Evolutionary conservation across 2,888 invertebrate genomes (phyloP), one percentile per base, ranked within the genome.

Genomic region (Marasmarcha lunaedactyla): DNA sequence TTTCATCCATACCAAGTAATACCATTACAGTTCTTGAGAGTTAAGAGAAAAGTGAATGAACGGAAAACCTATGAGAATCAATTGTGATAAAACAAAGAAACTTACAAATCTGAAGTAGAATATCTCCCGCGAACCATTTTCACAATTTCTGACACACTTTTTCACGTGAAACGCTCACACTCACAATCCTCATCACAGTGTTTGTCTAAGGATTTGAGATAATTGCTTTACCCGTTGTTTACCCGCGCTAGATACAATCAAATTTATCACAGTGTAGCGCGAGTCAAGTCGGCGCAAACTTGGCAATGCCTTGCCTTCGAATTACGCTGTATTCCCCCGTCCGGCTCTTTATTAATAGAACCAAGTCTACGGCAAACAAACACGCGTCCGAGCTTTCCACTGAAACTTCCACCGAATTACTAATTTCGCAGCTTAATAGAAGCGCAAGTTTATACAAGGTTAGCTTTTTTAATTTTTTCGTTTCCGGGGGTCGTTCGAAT

Each of bases 121-220:
- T 71, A 79, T 63, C 83, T 71, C 46, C 81, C 83, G 37, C 83
- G 83, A 51, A 74, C 83, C 81, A 83, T 83, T 57, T 59, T 72
- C 49, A 57, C 55, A 49, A 54, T 52, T 48, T 46, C 49, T 38
- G 34, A 51, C 52, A 46, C 44, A 54, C 46, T 48, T 50, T 38
- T 50, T 52, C 61, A 51, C 52, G 54, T 45, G 60, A 55, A 54
- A 47, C 51, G 60, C 57, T 53, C 39, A 52, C 45, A 50, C 59
- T 56, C 65, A 55, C 62, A 57, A 48, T 56, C 53, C 48, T 57
- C 66, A 63, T 61, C 55, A 55, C 65, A 66, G 64, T 63, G 55
- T 57, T 56, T 57, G 57, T 59, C 45, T 46, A 34, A 30, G n/a
- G 34, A 14, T 48, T 52, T 49, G 37, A 52, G 50, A 63, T 60